Conservation (phyloP, 2,888 invertebrate genomes). For the Hypomecis atomaria region DNA sequence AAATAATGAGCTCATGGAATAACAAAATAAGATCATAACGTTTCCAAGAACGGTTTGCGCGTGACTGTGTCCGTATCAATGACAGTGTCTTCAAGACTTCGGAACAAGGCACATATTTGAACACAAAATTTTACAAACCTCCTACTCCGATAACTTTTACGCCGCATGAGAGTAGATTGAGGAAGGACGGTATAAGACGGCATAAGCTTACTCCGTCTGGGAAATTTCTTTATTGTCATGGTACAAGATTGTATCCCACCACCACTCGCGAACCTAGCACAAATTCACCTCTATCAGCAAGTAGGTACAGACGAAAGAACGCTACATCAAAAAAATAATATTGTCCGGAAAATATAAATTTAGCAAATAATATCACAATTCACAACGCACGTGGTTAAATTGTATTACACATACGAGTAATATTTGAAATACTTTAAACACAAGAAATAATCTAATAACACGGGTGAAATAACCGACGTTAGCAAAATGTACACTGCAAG, state of each 20-base stretch:
- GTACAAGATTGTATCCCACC: not conserved
- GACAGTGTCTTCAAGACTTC: not conserved
- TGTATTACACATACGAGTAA: conserved; percentile 32
- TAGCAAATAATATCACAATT: conserved; percentile 21
- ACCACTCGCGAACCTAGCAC: conserved; percentile 7
- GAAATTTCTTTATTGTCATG: conserved; percentile 46
- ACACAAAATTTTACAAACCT: conserved; percentile 43
- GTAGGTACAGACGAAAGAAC: conserved; percentile 6
- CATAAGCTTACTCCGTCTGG: conserved; percentile 38
- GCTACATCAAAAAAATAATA: conserved; percentile 27
- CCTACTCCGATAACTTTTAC: conserved; percentile 49
- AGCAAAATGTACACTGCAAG: conserved; percentile 10
- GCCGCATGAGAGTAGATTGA: conserved; percentile 46
- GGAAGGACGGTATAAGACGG: conserved; percentile 47
- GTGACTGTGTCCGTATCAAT: too few relatives aligned
- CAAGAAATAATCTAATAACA: conserved; percentile 22
- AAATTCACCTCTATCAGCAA: conserved; percentile 9
- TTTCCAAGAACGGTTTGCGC: too few relatives aligned
- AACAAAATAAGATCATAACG: too few relatives aligned
- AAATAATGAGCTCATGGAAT: too few relatives aligned
- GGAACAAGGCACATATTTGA: not conserved
- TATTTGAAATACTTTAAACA: conserved; percentile 38
- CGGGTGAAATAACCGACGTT: conserved; percentile 21
- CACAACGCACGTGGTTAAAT: conserved; percentile 29
- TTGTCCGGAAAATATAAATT: conserved; percentile 18